Base-by-base conservation (phyloP, 2,797 vertebrate genomes). In the Etheostoma perlongum region DNA sequence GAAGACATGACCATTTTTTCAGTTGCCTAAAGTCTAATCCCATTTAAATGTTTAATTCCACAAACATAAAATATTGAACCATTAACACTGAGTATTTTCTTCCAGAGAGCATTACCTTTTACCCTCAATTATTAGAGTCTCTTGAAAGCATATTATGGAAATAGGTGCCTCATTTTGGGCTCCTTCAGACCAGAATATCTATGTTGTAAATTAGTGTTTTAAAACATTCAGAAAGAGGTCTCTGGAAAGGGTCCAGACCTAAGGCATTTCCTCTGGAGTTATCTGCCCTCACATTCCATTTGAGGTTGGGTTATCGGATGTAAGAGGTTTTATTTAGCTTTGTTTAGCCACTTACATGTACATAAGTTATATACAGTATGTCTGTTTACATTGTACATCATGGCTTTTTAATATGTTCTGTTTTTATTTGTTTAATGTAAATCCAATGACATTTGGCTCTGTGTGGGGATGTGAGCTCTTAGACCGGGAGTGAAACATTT, bases 231-330 rank as follows among this genome's bases (percentile, higher is more conserved):
- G 19, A 40, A 63, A 81, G 70, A 89, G 0, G 0, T 81, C 65
- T 78, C 52, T 85, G 85, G 79, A 86, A 83, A 83, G 79, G 42
- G 68, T 84, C 78, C 81, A 87, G 62, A 86, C 78, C 79, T 89
- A 74, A 88, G 92, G 90, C 91, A 94, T 94, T 94, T 95, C 94
- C 93, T 93, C 74, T 89, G 83, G 46, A 84, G 76, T 91, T 90
- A 92, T 94, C 91, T 86, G 65, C 72, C 55, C 76, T 85, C 75
- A 82, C 88, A 90, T 93, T 93, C 92, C 91, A 70, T 80, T 64
- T 81, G 49, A 84, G 86, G 83, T 46, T 2, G 69, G 62, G 72
- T 92, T 92, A 93, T 94, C 92, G 91, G 93, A 95, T 91, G 85
- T 82, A 67, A 75, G 64, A 53, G 49, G 36, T 65, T 90, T 88